phyloP scores from a whole-genome alignment of 2,113 vertebrate species.

The Ceratotherium simum region DNA sequence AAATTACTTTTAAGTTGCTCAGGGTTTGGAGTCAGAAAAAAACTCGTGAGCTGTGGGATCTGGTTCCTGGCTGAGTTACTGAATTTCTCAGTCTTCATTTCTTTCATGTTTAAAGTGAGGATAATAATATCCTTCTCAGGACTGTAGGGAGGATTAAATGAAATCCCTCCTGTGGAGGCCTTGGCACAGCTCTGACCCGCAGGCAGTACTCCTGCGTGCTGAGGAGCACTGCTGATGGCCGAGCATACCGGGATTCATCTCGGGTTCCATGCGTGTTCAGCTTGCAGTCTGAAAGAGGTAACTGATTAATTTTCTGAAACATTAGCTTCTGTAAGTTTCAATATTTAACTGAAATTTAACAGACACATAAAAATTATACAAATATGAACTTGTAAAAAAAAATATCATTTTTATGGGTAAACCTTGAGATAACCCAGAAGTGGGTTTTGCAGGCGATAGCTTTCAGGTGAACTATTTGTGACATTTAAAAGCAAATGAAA shows the following conservation, averaged over 20 bases:
- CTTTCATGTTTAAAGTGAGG: not conserved
- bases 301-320: slow-evolving; percentile 1
- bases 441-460: not conserved
- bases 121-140: not conserved
- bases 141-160: not conserved
- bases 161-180: not conserved
- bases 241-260: not conserved
- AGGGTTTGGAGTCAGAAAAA: slow-evolving; percentile 17
- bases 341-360: slow-evolving; percentile 9
- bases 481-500: slow-evolving; percentile 38
- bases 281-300: not conserved
- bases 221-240: not conserved
- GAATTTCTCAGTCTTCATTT: slow-evolving; percentile 11
- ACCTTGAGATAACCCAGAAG: slow-evolving; percentile 1
- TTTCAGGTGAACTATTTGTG: not conserved
- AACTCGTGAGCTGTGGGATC: not conserved
- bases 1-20: not conserved
- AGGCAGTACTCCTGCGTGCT: not conserved
- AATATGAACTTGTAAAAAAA: not conserved
- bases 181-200: not conserved
- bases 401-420: not conserved
- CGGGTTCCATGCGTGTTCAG: not conserved
- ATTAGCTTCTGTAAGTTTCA: not conserved
- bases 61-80: not conserved
- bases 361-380: not conserved